These are phyloP conservation scores for Habrosyne pyritoides DNA, from an alignment of 2,888 invertebrate genomes.

Conservation along the genomic window DNA sequence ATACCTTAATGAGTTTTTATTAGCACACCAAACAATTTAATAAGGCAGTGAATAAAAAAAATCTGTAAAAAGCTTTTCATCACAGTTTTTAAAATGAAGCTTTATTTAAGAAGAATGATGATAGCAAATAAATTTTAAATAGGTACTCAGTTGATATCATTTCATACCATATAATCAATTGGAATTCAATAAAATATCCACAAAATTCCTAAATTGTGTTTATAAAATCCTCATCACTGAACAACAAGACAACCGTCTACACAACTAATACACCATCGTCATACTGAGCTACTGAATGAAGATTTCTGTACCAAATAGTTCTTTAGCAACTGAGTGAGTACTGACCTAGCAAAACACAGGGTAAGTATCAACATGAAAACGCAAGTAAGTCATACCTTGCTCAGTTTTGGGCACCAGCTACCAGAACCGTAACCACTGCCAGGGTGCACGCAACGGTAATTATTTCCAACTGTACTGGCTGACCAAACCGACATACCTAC, in stretches of 20 bases:
- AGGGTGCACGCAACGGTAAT: slow-evolving; percentile 71
- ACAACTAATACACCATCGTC: not conserved
- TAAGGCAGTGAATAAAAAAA: not conserved
- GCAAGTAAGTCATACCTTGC: slow-evolving; percentile 68
- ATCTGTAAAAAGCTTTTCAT: not conserved
- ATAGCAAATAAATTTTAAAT: not conserved
- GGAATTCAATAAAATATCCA: too few relatives aligned
- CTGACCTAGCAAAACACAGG: not conserved
- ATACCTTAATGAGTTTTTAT: not conserved
- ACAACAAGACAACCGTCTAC: not conserved
- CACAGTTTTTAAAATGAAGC: not conserved
- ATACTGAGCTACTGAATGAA: not conserved
- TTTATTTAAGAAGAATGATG: not conserved
- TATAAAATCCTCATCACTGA: not conserved
- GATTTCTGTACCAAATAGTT: too few relatives aligned
- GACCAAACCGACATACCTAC: slow-evolving; percentile 89
- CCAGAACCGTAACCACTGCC: slow-evolving; percentile 72
- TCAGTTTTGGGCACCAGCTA: slow-evolving; percentile 77
- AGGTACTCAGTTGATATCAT: not conserved
- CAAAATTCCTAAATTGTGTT: too few relatives aligned
- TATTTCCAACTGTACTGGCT: slow-evolving; percentile 85
- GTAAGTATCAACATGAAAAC: slow-evolving; percentile 16
- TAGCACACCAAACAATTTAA: not conserved
- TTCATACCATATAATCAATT: not conserved
- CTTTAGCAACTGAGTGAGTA: too few relatives aligned